Base-by-base conservation (phyloP, 1,140 invertebrate species). In the Archegozetes longisetosus region DNA sequence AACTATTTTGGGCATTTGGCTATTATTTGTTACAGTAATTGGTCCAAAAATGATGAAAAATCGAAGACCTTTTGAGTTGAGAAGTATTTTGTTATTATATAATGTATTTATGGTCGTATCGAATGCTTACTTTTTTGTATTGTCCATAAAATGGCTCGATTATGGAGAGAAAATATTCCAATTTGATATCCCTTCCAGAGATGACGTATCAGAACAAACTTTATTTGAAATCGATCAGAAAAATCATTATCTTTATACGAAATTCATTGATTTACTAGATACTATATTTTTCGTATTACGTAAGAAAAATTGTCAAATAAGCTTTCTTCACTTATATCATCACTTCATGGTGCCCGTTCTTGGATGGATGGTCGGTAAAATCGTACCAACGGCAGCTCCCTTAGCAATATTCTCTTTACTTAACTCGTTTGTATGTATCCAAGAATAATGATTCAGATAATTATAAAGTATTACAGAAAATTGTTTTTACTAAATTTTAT, bases 301-400 rank as follows among this genome's bases (percentile, higher is more conserved):
- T 17, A 86, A 87, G 69, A 84, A 84, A 62, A 74, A 80, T 52
- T 78, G 78, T 25, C 84, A 87, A 75, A 78, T 86, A 23, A 78
- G 81, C 1, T 84, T 83, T 65, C 76, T 88, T 1, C 85, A 88
- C 66, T 77, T 80, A 14, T 81, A 78, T 63, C 79, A 80, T 68
- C 80, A 81, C 64, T 72, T 73, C 13, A 71, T 75, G 54, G 78
- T 77, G 46, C 66, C 70, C 2, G 61, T 70, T 47, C 68, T 64
- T 40, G 62, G 64, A 24, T 72, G 68, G 66, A 86, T n/a, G n/a
- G n/a, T n/a, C n/a, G n/a, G n/a, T n/a, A n/a, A n/a, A n/a, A n/a
- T n/a, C n/a, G n/a, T n/a, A n/a, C n/a, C n/a, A n/a, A n/a, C n/a
- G n/a, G n/a, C n/a, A n/a, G n/a, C n/a, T n/a, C n/a, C n/a, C n/a